These are phyloP conservation scores for Podilymbus podiceps DNA, from an alignment of 2,113 vertebrate species.

Conservation along the genomic window DNA sequence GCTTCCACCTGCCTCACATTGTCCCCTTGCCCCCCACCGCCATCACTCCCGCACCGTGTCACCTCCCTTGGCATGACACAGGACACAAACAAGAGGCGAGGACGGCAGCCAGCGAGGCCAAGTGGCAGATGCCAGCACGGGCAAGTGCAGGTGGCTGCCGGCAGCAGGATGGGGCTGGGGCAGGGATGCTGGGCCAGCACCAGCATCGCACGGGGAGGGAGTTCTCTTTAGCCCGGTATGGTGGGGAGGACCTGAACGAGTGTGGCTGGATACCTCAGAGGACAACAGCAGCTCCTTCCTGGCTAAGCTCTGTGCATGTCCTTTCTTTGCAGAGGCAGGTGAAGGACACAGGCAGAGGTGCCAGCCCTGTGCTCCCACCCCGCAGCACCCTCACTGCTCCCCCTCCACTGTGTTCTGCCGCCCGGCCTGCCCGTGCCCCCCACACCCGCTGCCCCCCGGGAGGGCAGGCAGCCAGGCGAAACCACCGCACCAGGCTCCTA, in stretches of 20 bases:
- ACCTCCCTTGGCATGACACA: not conserved
- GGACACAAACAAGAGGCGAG: not conserved
- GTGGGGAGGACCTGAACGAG: not conserved
- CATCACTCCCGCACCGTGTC: not conserved
- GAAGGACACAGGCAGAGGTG: not conserved
- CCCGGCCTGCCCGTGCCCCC: accelerated
- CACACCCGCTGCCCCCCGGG: not conserved
- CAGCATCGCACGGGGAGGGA: accelerated
- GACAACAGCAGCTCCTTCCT: not conserved
- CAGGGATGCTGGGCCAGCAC: not conserved
- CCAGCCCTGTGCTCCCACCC: not conserved
- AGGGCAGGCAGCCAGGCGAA: not conserved
- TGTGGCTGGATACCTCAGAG: not conserved
- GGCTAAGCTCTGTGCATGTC: not conserved
- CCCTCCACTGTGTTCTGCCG: not conserved
- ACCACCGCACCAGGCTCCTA: no score
- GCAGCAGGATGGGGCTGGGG: not conserved
- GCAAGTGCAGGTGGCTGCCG: accelerated
- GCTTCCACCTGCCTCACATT: slow-evolving; percentile 41
- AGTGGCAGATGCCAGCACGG: not conserved
- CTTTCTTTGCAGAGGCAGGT: not conserved
- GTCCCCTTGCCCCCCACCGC: not conserved
- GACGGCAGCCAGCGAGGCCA: not conserved
- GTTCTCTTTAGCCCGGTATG: not conserved
- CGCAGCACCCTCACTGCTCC: not conserved